Conservation (phyloP, 1,140 invertebrate genomes). For the Arion vulgaris region DNA sequence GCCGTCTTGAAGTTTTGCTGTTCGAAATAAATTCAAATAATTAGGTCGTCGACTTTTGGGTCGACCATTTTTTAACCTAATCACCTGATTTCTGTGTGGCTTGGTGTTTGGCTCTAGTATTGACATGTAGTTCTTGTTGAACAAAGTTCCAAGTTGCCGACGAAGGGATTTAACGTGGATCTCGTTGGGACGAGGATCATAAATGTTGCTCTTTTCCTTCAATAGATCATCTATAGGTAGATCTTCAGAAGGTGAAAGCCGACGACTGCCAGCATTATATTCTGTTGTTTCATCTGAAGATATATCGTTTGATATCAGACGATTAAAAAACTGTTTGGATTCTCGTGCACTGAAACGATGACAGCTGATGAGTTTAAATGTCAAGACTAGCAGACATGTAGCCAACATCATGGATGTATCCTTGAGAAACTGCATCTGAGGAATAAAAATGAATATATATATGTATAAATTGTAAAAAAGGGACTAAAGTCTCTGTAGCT, state of each 20-base stretch:
- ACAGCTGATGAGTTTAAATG: not conserved
- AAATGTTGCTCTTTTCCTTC: constrained; percentile 73
- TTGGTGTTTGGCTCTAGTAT: constrained; percentile 64
- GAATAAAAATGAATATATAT: not conserved
- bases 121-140: constrained; percentile 75
- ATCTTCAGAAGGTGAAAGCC: constrained; percentile 61
- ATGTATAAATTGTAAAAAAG: no score
- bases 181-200: constrained; percentile 74
- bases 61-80: constrained; percentile 63
- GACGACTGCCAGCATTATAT: constrained; percentile 32
- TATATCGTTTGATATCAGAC: not conserved
- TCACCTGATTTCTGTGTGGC: constrained; percentile 63
- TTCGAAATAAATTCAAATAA: constrained; percentile 69
- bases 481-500: no score
- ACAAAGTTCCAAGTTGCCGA: constrained; percentile 72
- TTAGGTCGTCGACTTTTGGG: constrained; percentile 71
- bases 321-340: constrained; percentile 5
- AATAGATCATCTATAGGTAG: constrained; percentile 73
- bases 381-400: not conserved
- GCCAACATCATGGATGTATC: not conserved
- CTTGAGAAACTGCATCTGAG: not conserved
- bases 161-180: constrained; percentile 72
- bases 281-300: not conserved
- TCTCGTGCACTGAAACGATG: not conserved
- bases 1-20: constrained; percentile 68